Conservation (phyloP, 1,140 invertebrate species). For the Coenobita brevimanus region DNA sequence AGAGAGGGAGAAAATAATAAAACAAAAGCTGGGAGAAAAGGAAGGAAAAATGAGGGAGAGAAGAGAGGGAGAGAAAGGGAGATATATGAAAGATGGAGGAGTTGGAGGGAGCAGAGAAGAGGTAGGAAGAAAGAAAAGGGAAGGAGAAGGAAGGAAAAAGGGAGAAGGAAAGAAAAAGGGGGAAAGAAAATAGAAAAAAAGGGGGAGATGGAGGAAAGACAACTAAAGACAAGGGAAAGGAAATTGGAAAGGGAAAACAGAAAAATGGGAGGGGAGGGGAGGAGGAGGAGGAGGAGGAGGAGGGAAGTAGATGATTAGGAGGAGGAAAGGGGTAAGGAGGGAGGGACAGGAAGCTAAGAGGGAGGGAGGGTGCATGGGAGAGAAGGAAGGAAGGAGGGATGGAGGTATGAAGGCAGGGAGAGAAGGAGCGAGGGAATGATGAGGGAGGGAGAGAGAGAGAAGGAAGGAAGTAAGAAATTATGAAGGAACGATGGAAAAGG, state of each 20-base stretch:
- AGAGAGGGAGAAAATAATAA: too few relatives aligned
- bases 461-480: neutral
- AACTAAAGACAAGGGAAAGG: neutral
- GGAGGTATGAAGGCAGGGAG: neutral
- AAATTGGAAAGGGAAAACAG: neutral
- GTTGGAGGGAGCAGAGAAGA: too few relatives aligned
- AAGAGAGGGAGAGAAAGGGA: too few relatives aligned
- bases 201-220: neutral
- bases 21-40: too few relatives aligned
- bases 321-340: neutral
- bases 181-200: too few relatives aligned
- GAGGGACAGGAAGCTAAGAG: neutral
- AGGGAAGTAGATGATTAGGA: neutral
- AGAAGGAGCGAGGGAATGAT: neutral
- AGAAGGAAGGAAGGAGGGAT: neutral
- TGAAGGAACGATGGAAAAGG: neutral
- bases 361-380: too few relatives aligned
- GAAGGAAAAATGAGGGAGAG: too few relatives aligned
- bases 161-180: too few relatives aligned
- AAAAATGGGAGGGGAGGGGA: too few relatives aligned
- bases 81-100: too few relatives aligned
- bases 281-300: slow-evolving; percentile 1
- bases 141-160: too few relatives aligned
- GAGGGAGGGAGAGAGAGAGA: neutral
- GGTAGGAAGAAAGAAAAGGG: too few relatives aligned